These are phyloP conservation scores for Miltochrista miniata DNA, from an alignment of 2,888 invertebrate genomes.

Conservation along the genomic window DNA sequence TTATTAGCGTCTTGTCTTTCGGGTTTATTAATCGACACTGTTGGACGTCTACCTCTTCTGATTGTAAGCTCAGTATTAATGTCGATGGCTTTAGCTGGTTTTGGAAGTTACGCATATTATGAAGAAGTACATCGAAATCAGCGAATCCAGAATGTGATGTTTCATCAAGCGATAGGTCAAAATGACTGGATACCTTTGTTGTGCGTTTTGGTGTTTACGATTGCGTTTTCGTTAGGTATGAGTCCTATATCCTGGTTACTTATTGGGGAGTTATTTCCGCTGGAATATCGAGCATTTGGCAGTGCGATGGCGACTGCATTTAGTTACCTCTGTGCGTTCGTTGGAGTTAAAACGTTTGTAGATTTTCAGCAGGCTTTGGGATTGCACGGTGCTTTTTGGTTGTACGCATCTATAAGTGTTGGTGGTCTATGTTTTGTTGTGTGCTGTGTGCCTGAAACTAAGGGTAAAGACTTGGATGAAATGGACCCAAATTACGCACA, in stretches of 20 bases:
- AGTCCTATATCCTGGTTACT: conserved; percentile 94
- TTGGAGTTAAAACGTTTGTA: conserved; percentile 93
- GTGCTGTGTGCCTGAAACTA: conserved; percentile 95
- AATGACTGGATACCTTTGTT: conserved; percentile 93
- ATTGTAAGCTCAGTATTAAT: conserved; percentile 93
- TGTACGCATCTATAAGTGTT: conserved; percentile 92
- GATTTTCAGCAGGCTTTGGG: conserved; percentile 91
- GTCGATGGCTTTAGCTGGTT: conserved; percentile 93
- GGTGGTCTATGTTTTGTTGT: conserved; percentile 93
- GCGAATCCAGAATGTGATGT: conserved; percentile 77
- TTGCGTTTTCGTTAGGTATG: conserved; percentile 94
- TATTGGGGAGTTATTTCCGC: conserved; percentile 92
- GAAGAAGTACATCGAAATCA: conserved; percentile 86
- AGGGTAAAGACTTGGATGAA: conserved; percentile 94
- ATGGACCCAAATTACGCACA: conserved; percentile 89
- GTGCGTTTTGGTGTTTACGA: conserved; percentile 92
- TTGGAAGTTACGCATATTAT: conserved; percentile 93
- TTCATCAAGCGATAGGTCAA: conserved; percentile 81
- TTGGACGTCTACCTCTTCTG: conserved; percentile 92
- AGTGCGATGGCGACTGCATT: conserved; percentile 94
- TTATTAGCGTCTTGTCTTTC: conserved; percentile 92
- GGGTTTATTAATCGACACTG: conserved; percentile 92
- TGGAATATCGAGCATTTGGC: conserved; percentile 93
- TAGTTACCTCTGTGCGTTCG: conserved; percentile 93
- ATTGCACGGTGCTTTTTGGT: conserved; percentile 93